phyloP scores from a whole-genome alignment of 2,797 vertebrate species.

The Menidia menidia region DNA sequence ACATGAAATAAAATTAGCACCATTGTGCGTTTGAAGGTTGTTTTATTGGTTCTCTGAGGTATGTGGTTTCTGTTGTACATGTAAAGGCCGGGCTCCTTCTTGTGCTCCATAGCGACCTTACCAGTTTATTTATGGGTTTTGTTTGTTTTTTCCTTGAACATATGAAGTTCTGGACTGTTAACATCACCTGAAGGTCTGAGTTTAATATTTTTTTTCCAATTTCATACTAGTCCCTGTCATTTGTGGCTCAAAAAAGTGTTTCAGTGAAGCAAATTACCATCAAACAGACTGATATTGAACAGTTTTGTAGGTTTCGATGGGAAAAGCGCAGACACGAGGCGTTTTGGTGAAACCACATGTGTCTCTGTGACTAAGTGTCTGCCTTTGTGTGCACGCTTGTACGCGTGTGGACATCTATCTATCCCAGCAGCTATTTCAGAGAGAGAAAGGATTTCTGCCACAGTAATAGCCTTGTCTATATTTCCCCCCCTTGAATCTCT shows the following conservation, averaged over 20 bases:
- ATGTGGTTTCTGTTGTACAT: too few species aligned
- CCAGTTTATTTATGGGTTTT: too few species aligned
- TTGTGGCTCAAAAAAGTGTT: not conserved
- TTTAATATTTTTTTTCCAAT: not conserved
- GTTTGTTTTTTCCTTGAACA: too few species aligned
- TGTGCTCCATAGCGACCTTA: too few species aligned
- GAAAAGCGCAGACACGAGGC: conserved; percentile 3
- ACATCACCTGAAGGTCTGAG: not conserved
- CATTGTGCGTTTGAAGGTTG: too few species aligned
- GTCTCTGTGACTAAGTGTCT: conserved; percentile 15
- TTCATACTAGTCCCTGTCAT: not conserved
- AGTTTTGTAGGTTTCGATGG: not conserved
- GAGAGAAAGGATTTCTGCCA: conserved; percentile 80
- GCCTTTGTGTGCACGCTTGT: conserved; percentile 25
- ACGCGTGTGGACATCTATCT: conserved; percentile 67
- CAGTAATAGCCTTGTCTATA: conserved; percentile 79
- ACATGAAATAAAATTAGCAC: too few species aligned
- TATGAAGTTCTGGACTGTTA: too few species aligned
- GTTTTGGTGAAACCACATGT: conserved; percentile 9
- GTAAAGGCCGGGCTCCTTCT: too few species aligned
- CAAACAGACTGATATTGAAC: conserved; percentile 5
- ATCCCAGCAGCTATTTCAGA: conserved; percentile 79
- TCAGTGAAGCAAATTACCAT: too few species aligned
- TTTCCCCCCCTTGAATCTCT: conserved; percentile 52
- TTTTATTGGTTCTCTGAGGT: too few species aligned